These are phyloP conservation scores for Drosophila ananassae DNA, from an alignment of 1,140 invertebrate species.

Conservation along the genomic window DNA sequence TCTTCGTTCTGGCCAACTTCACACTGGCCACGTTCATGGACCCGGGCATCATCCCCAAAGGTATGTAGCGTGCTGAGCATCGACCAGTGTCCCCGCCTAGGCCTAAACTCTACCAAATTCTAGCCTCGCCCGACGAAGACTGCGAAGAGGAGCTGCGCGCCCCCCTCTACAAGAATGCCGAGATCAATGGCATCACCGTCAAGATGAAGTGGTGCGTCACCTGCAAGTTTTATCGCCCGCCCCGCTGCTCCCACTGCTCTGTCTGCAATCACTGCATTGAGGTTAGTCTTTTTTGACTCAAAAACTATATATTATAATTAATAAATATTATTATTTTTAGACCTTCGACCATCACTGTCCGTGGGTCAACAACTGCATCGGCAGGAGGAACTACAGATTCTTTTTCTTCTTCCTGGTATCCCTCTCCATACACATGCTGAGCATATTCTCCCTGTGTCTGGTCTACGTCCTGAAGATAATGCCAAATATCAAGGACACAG, in stretches of 20 bases:
- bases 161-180: slow-evolving; percentile 98
- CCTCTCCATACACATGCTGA: slow-evolving; percentile 98
- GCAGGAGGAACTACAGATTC: slow-evolving; percentile 98
- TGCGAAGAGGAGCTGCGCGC: slow-evolving; percentile 98
- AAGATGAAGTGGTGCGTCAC: slow-evolving; percentile 99
- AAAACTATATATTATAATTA: too few relatives aligned
- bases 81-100: slow-evolving; percentile 49
- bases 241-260: slow-evolving; percentile 99
- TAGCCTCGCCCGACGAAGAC: slow-evolving; percentile 98
- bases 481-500: slow-evolving; percentile 90
- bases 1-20: slow-evolving; percentile 99
- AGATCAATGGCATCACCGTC: slow-evolving; percentile 99
- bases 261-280: slow-evolving; percentile 99
- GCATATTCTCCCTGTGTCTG: slow-evolving; percentile 96
- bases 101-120: slow-evolving; percentile 73
- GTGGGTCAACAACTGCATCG: slow-evolving; percentile 99
- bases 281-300: slow-evolving; percentile 86
- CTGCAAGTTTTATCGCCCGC: slow-evolving; percentile 99
- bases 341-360: slow-evolving; percentile 99
- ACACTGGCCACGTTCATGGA: slow-evolving; percentile 99
- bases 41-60: slow-evolving; percentile 99
- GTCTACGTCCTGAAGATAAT: slow-evolving; percentile 95
- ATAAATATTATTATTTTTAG: slow-evolving; percentile 85
- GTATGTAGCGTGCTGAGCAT: slow-evolving; percentile 86
- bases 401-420: slow-evolving; percentile 99